Base-by-base conservation (phyloP, 1,140 invertebrate species). In the Laupala kohalensis region DNA sequence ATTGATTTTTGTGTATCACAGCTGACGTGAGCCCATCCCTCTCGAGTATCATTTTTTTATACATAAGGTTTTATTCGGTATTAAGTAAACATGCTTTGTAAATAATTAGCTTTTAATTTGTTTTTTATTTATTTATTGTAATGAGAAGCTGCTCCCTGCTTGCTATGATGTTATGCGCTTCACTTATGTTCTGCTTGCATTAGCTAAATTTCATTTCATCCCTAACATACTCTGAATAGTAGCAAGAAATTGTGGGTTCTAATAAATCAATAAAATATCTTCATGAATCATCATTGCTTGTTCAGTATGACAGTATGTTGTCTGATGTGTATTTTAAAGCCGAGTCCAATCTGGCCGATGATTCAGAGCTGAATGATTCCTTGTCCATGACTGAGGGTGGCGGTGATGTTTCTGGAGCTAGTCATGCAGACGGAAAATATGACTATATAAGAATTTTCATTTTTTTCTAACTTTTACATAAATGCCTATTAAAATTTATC, bases 361-460 rank as follows among this genome's bases (percentile, higher is more conserved):
- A 77, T 37, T 72, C 67, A 69, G 74, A 73, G n/a, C 71, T 77
- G 25, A 73, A 74, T 76, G 70, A 75, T 71, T 76, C 75, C 23
- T 63, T 72, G 64, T 73, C 69, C 23, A 74, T 72, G 63, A 75
- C 75, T 67, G 71, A 74, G 66, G 72, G 67, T 29, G 66, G 27
- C 25, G 83, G 83, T 63, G 80, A 82, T 73, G 77, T 83, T 26
- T 78, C 79, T 30, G 80, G 79, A 1, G 75, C 78, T 68, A 79
- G 77, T 74, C 79, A 76, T 72, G 89, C 89, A 80, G 88, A 89
- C 78, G 88, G n/a, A n/a, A n/a, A n/a, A n/a, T n/a, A n/a, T n/a
- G n/a, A n/a, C n/a, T n/a, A n/a, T n/a, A n/a, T n/a, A n/a, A n/a
- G n/a, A n/a, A n/a, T n/a, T n/a, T n/a, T n/a, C n/a, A n/a, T n/a